Conservation (phyloP, 2,888 invertebrate species). For the Micoletzkya japonica region DNA sequence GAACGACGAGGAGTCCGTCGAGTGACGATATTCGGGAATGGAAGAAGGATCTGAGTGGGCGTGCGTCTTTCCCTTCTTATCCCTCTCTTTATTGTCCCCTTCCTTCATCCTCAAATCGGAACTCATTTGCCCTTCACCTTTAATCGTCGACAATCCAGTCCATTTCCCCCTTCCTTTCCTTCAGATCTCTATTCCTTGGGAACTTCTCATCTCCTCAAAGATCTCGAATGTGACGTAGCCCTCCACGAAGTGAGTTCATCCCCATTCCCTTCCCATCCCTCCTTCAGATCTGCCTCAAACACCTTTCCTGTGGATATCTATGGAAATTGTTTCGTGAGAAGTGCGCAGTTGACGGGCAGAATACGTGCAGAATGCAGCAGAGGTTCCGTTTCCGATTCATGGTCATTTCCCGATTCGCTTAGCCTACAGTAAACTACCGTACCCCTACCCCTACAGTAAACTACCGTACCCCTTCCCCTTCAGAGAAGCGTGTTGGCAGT, state of each 20-base stretch:
- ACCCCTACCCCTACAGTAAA: neutral
- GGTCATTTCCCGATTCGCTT: neutral
- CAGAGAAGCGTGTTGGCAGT: conserved; percentile 61
- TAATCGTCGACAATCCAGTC: too few relatives aligned
- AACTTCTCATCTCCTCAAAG: conserved; percentile 33
- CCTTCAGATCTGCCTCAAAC: conserved; percentile 46
- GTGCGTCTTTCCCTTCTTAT: conserved; percentile 23
- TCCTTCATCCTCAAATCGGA: too few relatives aligned
- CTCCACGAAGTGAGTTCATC: conserved; percentile 42
- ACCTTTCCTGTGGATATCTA: conserved; percentile 58
- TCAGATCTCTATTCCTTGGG: conserved; percentile 34
- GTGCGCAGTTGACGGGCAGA: conserved; percentile 59
- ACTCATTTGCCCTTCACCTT: too few relatives aligned
- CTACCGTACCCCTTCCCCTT: neutral
- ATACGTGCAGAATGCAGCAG: conserved; percentile 58
- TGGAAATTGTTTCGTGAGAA: conserved; percentile 59
- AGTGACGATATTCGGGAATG: conserved; percentile 36
- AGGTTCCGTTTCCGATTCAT: conserved; percentile 28
- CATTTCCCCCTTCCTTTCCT: too few relatives aligned
- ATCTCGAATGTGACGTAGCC: conserved; percentile 54
- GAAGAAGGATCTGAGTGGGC: conserved; percentile 36
- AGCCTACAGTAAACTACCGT: conserved; percentile 1
- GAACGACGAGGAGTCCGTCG: conserved; percentile 20
- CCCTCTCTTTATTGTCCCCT: neutral
- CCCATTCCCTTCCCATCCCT: neutral